Base-by-base conservation (phyloP, 2,888 invertebrate species). In the Tenthredo amoena region DNA sequence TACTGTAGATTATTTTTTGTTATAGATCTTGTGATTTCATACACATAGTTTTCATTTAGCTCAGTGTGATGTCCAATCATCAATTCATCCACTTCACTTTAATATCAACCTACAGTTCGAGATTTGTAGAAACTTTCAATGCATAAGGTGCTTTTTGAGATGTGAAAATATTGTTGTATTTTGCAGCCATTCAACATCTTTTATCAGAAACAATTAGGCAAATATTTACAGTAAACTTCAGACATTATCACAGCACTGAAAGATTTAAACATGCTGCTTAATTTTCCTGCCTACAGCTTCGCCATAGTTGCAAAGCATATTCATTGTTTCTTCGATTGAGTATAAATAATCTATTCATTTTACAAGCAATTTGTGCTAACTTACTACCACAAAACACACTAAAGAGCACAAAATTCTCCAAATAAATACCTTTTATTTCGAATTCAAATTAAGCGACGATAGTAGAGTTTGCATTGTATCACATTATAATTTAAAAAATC, bases 11-110 rank as follows among this genome's bases (percentile, higher is more conserved):
- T 50, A 9, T 81, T 40, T 58, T 81, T 21, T 58, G 37, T 62
- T 40, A 40, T 47, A 72, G 31, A 72, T 50, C 26, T 47, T 68
- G 68, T 71, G 6, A n/a, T 71, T 87, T 88, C 65, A 43, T 88
- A 79, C 21, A 62, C 21, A 87, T 87, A 81, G 81, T 81, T 62
- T 88, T 88, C 86, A 88, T 89, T 88, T 87, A 87, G 88, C 87
- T 89, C 88, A 88, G 86, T 88, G 88, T 89, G 86, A 87, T 88
- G 86, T 88, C 86, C 86, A 85, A 86, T 88, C 88, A 89, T 89
- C 86, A 86, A 87, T 85, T 89, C 89, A 89, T 89, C 87, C 84
- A 86, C 77, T 85, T 85, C 86, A 87, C 87, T 84, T 58, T 85
- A 85, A 85, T 84, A 68, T 76, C 71, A 55, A 84, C 86, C 84